Base-by-base conservation (phyloP, 2,113 vertebrate species). In the Zosterops hypoxanthus region DNA sequence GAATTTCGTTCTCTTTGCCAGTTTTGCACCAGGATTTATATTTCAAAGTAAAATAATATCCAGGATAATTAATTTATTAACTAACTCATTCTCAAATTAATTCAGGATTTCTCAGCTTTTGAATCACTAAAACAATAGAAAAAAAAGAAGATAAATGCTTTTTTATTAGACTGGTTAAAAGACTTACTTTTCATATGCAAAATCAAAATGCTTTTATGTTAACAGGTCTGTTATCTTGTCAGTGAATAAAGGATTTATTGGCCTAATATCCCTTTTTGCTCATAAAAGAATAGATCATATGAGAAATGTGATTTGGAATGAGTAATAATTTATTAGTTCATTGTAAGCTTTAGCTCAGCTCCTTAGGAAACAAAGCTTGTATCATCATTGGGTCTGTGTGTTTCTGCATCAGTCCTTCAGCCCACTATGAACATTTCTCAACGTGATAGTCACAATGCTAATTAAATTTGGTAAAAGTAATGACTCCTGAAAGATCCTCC, bases 101-200 rank as follows among this genome's bases (percentile, higher is more conserved):
- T 96, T 91, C 84, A 92, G 39, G 20, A 70, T 88, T 78, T 94
- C 52, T 82, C 85, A 52, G 22, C 60, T 85, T 91, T 93, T 95
- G 71, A 90, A 63, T 73, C 39, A 65, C 44, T 93, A 93, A 97
- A 95, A 91, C 90, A 97, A 90, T 76, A 83, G 73, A 29, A 50
- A 55, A 72, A 72, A 53, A 73, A 61, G 52, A 85, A 90, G 60
- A 77, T 83, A 77, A 89, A 80, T 72, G 63, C 52, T 91, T 82
- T 91, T 42, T 82, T 79, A 50, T 90, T 59, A 94, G 88, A 77
- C 55, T 69, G 42, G 16, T 82, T 94, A 66, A 80, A 95, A 88
- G 78, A 23, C 59, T 61, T 57, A 73, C 79, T 86, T 95, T 96
- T 95, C 66, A 94, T 94, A 97, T 95, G 91, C 63, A 96, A 96